Evolutionary conservation across 1,140 invertebrate genomes (phyloP), one percentile per base, ranked within the genome.

Genomic region (Penaeus chinensis): DNA sequence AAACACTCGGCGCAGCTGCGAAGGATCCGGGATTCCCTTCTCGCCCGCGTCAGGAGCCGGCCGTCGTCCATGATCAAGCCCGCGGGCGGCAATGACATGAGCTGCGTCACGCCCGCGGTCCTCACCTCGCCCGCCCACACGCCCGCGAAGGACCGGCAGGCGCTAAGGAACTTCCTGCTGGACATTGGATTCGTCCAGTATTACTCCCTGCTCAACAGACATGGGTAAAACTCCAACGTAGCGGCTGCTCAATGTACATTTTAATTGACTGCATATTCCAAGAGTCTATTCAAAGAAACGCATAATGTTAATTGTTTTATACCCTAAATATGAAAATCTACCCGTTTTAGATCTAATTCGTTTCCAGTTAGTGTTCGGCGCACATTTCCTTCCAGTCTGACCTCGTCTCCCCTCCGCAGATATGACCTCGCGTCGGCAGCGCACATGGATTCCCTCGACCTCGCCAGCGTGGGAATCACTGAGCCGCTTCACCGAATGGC

Each of bases 121-220:
- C 78, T 84, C n/a, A 20, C 63, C 22, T n/a, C 27, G 24, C 27
- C 65, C 22, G 69, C 69, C 13, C 71, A 47, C 20, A 32, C 66
- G 5, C 76, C 83, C 66, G 85, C 61, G 16, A 82, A 82, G 42
- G 88, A 85, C 24, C 61, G 77, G 61, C 83, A 89, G 71, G 66
- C 63, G n/a, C 69, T 89, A 18, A 66, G 88, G 27, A 82, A 89
- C 62, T 89, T 89, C 42, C 84, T 89, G 42, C 66, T 89, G 24
- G 88, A 89, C 22, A 81, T 89, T 19, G 88, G 88, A 16, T 89
- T 89, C 88, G 88, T 89, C 0, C 88, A 89, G 62, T 85, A 89
- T 20, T 89, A 89, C 79, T 69, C 83, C 1, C 79, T 85, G 22
- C 88, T 89, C 10, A 89, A 89, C 84, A 62, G 88, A 54, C 88